A percentile compares a stretch with the other conserved stretches of the same genome.
These are phyloP conservation scores for Intoshia linei DNA, from an alignment of 1,140 invertebrate species.

Conservation along the genomic window DNA sequence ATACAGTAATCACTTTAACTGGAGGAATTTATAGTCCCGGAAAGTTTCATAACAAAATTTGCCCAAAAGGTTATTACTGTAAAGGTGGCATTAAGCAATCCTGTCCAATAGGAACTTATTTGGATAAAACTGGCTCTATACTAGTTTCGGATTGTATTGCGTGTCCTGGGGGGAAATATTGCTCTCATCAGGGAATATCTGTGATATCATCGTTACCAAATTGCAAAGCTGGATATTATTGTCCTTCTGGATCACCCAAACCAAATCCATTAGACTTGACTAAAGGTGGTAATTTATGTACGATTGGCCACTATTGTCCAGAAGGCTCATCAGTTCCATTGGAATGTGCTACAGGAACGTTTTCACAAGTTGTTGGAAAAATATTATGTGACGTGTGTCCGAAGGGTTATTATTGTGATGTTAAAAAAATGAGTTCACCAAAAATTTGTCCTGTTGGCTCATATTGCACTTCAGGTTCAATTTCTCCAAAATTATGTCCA, in stretches of 20 bases:
- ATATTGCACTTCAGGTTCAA: constrained; percentile 13
- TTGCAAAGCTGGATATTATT: constrained; percentile 15
- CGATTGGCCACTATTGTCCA: constrained; percentile 14
- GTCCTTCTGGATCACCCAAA: constrained; percentile 11
- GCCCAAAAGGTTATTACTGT: constrained; percentile 13
- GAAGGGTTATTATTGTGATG: constrained; percentile 12
- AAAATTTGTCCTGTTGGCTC: constrained; percentile 13
- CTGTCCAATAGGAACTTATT: constrained; percentile 14
- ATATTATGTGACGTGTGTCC: constrained; percentile 11
- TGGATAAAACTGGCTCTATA: constrained; percentile 11
- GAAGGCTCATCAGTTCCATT: constrained; percentile 15
- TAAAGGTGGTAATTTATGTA: constrained; percentile 12
- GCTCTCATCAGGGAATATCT: constrained; percentile 10
- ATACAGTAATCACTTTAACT: constrained; percentile 6
- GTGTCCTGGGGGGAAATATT: constrained; percentile 15
- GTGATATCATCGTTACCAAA: constrained; percentile 12
- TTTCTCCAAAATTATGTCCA: constrained; percentile 12
- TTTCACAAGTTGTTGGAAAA: constrained; percentile 11
- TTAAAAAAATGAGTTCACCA: constrained; percentile 10
- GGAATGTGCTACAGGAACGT: constrained; percentile 14
- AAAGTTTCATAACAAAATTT: constrained; percentile 12
- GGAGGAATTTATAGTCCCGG: constrained; percentile 8
- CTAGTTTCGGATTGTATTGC: constrained; percentile 10
- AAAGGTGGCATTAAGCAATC: constrained; percentile 9
- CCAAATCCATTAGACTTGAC: constrained; percentile 13